Evolutionary conservation across 2,113 vertebrate genomes (phyloP).

Genomic region (Acanthisitta chloris): DNA sequence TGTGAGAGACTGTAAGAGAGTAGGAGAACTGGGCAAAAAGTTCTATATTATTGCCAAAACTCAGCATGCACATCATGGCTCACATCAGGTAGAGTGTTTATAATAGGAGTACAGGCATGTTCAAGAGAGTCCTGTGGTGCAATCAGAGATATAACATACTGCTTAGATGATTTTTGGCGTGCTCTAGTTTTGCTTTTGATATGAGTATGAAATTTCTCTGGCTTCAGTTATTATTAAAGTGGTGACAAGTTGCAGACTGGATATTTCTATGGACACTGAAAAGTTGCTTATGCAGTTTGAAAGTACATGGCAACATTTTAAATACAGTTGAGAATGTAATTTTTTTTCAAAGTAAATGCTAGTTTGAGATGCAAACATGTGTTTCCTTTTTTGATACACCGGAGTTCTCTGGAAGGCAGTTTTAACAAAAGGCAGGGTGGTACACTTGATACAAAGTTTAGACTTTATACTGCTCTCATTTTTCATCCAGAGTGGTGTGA

Average conservation of each 20-base stretch:
- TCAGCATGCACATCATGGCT: not conserved
- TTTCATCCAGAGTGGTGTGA: conserved; percentile 20
- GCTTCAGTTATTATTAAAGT: not conserved
- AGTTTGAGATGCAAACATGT: not conserved
- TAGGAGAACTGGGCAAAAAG: not conserved
- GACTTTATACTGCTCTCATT: conserved; percentile 1
- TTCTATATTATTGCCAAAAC: not conserved
- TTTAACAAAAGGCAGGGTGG: conserved; percentile 4
- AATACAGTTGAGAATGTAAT: not conserved
- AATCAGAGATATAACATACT: not conserved
- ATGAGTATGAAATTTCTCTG: not conserved
- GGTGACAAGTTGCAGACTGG: not conserved
- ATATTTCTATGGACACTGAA: not conserved
- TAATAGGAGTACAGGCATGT: not conserved
- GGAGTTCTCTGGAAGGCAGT: not conserved
- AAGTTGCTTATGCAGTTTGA: not conserved
- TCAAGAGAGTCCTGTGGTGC: not conserved
- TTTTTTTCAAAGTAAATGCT: not conserved
- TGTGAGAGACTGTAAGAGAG: not conserved
- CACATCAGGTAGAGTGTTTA: not conserved
- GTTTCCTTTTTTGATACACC: not conserved
- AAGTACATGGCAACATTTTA: not conserved
- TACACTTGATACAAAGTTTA: not conserved
- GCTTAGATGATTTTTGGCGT: conserved; percentile 17
- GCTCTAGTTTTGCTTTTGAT: not conserved